Percentiles rank a stretch among this genome's conserved stretches.
These are phyloP conservation scores for Amitus sp. DNA, from an alignment of 2,888 invertebrate species.

Conservation along the genomic window DNA sequence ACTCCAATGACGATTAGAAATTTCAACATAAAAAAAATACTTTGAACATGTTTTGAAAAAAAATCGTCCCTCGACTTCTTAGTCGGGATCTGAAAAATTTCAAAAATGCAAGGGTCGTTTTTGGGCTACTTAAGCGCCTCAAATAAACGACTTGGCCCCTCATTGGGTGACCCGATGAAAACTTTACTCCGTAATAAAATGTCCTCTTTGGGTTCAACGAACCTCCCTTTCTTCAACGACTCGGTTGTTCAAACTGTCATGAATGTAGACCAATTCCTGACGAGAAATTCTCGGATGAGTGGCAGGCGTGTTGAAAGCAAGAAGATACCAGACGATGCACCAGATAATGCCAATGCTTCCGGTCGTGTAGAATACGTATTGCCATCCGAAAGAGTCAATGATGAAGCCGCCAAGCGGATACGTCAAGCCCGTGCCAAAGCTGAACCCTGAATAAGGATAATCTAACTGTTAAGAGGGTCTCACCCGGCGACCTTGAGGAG, in stretches of 20 bases:
- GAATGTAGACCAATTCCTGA: constrained; percentile 74
- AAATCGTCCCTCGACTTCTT: too few species aligned
- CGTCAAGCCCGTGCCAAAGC: constrained; percentile 78
- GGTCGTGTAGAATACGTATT: constrained; percentile 76
- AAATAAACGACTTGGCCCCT: too few species aligned
- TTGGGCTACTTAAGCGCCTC: too few species aligned
- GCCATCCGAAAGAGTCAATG: constrained; percentile 76
- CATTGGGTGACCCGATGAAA: too few species aligned
- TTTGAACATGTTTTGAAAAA: too few species aligned
- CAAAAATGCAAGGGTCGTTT: too few species aligned
- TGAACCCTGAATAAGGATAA: constrained; percentile 71
- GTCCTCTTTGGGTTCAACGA: too few species aligned
- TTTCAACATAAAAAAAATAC: too few species aligned
- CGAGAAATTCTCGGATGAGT: constrained; percentile 75
- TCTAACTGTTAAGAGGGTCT: constrained; percentile 63
- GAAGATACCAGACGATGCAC: constrained; percentile 76
- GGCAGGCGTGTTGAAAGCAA: constrained; percentile 76
- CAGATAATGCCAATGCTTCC: constrained; percentile 73
- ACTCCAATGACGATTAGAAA: too few species aligned
- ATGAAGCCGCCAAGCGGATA: constrained; percentile 78
- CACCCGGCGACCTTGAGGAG: constrained; percentile 58
- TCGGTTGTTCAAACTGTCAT: constrained; percentile 70
- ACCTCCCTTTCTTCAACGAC: constrained; percentile 63
- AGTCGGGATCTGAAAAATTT: too few species aligned
- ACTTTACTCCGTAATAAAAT: too few species aligned